Evolutionary conservation across 2,113 vertebrate species (phyloP), one percentile per base, ranked within the genome.

Genomic region (Australoheros scitulus): DNA sequence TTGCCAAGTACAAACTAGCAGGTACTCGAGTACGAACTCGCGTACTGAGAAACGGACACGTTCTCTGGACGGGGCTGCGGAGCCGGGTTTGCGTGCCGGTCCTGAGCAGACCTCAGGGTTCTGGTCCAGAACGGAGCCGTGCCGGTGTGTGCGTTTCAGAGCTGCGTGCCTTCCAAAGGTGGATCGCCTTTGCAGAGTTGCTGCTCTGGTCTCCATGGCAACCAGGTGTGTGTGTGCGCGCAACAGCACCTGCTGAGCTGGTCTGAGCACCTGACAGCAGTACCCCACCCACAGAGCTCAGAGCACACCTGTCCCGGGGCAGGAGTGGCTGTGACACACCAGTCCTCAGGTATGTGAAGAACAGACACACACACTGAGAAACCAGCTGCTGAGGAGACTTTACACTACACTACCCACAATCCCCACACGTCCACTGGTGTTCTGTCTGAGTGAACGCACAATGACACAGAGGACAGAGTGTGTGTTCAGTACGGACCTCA

Each of bases 291-390:
- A 72, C 65, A 70, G 41, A 52, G 17, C 43, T 70, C 65, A 47
- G 5, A 5, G 5, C 43, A 15, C 50, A 55, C 47, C 65, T 72
- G 22, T 87, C 88, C 88, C 60, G 24, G 72, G 89, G 85, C 79
- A 87, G 89, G 87, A 78, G 89, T 84, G 91, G 85, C 65, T 60
- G 38, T 2, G 79, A 86, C 87, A 87, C 85, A 85, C 89, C 91
- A 86, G 65, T 87, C 55, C 80, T 86, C 70, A 50, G 88, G 91
- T 86, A 92, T 89, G 87, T 79, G 17, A 32, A 74, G 82, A 47
- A 83, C 2, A n/a, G 14, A 58, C 76, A 70, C 43, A 70, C 68
- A 64, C 84, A 59, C 43, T 32, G 43, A 6, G 6, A 47, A 47
- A 4, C 13, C 43, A 15, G 43, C 65, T 32, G 65, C 24, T 3